Evolutionary conservation across 2,888 invertebrate genomes (phyloP).

Genomic region (Andrena chrysosceles): DNA sequence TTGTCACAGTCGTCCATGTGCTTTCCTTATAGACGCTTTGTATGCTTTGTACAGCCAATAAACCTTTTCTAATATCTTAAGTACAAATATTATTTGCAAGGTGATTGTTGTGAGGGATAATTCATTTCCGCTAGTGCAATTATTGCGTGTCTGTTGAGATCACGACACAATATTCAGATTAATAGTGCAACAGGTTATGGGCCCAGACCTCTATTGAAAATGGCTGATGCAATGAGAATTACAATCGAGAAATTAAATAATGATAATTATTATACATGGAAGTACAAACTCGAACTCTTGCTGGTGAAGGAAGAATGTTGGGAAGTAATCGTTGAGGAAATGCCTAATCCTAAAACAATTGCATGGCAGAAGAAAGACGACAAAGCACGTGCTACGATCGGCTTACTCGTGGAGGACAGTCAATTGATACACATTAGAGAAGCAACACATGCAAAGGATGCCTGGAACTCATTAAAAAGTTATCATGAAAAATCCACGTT

Average conservation of each 20-base stretch:
- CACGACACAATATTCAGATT: too few species aligned
- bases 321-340: not conserved
- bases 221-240: constrained; percentile 3
- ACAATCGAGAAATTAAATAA: constrained; percentile 31
- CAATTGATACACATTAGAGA: constrained; percentile 20
- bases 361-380: constrained; percentile 6
- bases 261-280: constrained; percentile 18
- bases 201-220: constrained; percentile 9
- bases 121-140: too few species aligned
- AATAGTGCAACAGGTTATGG: too few species aligned
- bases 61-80: too few species aligned
- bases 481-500: constrained; percentile 36
- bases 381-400: constrained; percentile 25
- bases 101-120: too few species aligned
- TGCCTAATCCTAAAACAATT: not conserved
- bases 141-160: too few species aligned
- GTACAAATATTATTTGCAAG: too few species aligned
- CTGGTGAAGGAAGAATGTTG: constrained; percentile 12
- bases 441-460: not conserved
- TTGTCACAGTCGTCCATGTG: too few species aligned
- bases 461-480: constrained; percentile 17
- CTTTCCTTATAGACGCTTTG: too few species aligned
- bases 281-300: constrained; percentile 5
- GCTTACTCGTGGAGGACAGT: constrained; percentile 23
- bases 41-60: too few species aligned